Percentiles rank a stretch among this genome's conserved stretches.
Evolutionary conservation across 2,113 vertebrate genomes (phyloP).

Genomic region (Felis chaus): DNA sequence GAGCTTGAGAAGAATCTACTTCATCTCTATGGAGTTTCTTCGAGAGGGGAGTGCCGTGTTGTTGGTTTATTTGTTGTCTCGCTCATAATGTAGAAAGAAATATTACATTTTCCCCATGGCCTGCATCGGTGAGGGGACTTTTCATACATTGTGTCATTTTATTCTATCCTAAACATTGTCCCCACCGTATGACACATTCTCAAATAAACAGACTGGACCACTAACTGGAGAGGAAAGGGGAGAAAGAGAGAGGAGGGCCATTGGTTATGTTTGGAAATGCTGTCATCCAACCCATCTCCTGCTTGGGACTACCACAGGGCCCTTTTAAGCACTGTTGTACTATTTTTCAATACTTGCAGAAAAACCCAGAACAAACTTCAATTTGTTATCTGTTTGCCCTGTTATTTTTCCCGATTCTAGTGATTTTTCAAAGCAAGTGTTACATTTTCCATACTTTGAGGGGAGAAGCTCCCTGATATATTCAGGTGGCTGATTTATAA

Average conservation of each 20-base stretch:
- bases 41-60: accelerated
- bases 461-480: background rate
- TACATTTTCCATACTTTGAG: background rate
- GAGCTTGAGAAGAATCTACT: background rate
- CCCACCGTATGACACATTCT: background rate
- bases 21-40: background rate
- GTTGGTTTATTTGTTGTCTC: background rate
- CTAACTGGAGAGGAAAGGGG: background rate
- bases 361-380: background rate
- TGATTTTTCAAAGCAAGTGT: background rate
- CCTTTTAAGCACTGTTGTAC: background rate
- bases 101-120: background rate
- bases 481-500: background rate
- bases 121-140: background rate
- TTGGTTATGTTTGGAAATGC: background rate
- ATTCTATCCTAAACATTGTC: background rate
- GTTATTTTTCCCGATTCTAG: background rate
- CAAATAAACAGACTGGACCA: background rate
- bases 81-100: background rate
- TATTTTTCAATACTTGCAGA: background rate
- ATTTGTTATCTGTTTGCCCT: background rate
- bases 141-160: background rate
- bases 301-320: no score
- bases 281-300: background rate
- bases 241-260: background rate